These are phyloP conservation scores for Eupsittula cactorum DNA, from an alignment of 2,113 vertebrate genomes.

Conservation along the genomic window DNA sequence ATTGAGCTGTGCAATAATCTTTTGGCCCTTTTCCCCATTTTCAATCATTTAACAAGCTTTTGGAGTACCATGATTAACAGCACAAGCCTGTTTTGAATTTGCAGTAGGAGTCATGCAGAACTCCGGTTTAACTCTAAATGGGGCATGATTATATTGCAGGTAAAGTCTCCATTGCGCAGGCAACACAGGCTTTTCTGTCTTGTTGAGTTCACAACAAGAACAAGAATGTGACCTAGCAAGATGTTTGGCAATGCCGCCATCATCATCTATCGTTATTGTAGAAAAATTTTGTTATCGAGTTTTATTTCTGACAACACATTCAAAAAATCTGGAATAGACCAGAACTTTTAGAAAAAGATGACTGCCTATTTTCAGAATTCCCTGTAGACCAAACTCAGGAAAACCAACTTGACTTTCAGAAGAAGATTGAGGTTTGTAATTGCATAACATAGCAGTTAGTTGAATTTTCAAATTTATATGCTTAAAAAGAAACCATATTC, in stretches of 20 bases:
- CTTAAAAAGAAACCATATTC: not conserved
- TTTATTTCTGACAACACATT: not conserved
- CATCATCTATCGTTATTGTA: not conserved
- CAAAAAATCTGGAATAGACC: not conserved
- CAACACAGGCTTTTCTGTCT: not conserved
- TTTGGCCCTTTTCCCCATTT: not conserved
- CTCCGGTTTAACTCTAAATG: not conserved
- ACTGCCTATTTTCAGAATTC: slow-evolving; percentile 19
- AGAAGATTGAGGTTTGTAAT: slow-evolving; percentile 11
- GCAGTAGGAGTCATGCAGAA: not conserved
- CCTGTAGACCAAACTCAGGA: not conserved
- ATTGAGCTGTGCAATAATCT: not conserved
- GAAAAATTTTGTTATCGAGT: not conserved
- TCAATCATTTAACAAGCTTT: not conserved
- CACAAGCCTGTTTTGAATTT: not conserved
- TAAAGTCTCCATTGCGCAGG: not conserved
- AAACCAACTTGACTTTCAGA: slow-evolving; percentile 5
- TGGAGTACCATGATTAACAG: fast-evolving
- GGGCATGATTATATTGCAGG: not conserved
- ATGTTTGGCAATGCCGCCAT: not conserved
- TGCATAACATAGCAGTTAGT: not conserved
- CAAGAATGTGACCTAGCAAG: not conserved
- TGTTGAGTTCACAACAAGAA: not conserved
- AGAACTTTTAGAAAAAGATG: not conserved
- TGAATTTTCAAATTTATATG: not conserved